Percentiles rank a stretch among this genome's conserved stretches.
These are phyloP conservation scores for Myotis myotis DNA, from an alignment of 2,797 vertebrate species.

Conservation along the genomic window DNA sequence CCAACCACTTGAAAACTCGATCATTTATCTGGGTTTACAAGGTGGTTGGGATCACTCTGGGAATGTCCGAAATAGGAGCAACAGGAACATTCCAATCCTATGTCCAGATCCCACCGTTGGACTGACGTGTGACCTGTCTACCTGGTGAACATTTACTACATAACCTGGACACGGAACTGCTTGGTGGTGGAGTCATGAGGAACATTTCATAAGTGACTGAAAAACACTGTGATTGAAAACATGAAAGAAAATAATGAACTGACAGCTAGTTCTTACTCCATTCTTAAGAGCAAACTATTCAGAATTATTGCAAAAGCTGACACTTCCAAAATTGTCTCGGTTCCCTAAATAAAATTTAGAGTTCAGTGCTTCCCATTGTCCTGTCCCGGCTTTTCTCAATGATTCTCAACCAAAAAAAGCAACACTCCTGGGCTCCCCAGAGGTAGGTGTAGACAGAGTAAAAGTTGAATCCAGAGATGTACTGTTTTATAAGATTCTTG, in stretches of 20 bases:
- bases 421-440: not conserved
- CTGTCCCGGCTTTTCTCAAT: not conserved
- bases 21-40: not conserved
- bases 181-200: not conserved
- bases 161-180: not conserved
- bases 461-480: not conserved
- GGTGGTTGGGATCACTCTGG: not conserved
- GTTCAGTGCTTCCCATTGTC: not conserved
- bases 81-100: not conserved
- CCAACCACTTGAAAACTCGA: slow-evolving; percentile 18
- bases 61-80: not conserved
- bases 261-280: not conserved
- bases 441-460: not conserved
- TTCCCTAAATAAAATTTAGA: slow-evolving; percentile 41
- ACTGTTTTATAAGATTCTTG: not conserved
- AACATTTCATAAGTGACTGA: not conserved
- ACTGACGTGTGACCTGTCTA: not conserved
- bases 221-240: not conserved
- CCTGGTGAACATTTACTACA: not conserved
- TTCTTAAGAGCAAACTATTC: not conserved
- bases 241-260: not conserved
- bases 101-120: not conserved
- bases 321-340: not conserved
- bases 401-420: not conserved
- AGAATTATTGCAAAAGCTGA: not conserved